A percentile compares a stretch with the other conserved stretches of the same genome.
phyloP scores from a whole-genome alignment of 2,797 vertebrate genomes.

The Mustela erminea region DNA sequence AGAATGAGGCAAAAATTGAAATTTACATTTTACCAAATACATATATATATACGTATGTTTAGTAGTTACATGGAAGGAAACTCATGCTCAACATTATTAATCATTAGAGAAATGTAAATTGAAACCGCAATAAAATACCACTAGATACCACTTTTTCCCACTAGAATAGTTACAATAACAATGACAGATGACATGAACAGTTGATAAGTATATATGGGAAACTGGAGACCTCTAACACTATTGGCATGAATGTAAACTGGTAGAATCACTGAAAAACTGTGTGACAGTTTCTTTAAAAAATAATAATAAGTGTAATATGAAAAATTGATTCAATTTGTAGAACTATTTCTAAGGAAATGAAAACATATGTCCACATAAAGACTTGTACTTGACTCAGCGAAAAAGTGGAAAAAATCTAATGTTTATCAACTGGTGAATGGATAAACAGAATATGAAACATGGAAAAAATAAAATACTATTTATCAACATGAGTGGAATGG shows the following conservation, averaged over 20 bases:
- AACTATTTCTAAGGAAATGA: not conserved
- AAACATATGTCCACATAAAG: not conserved
- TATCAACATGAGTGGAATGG: not conserved
- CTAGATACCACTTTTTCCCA: not conserved
- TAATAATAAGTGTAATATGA: not conserved
- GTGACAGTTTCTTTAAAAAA: not conserved
- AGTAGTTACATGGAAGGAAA: not conserved
- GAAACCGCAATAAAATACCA: not conserved
- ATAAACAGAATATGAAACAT: not conserved
- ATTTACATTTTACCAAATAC: not conserved
- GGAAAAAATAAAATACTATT: not conserved
- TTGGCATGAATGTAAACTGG: not conserved
- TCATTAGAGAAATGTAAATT: not conserved
- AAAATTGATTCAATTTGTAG: not conserved
- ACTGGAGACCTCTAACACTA: not conserved
- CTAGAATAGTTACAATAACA: not conserved
- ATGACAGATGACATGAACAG: not conserved
- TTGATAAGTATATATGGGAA: not conserved
- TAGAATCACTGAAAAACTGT: not conserved
- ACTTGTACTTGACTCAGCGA: not conserved
- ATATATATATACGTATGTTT: no score
- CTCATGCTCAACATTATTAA: not conserved
- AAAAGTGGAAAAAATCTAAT: not conserved
- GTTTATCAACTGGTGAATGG: not conserved
- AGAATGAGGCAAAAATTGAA: not conserved